Evolutionary conservation across 2,113 vertebrate species (phyloP).

Genomic region (Percopsis transmontana): DNA sequence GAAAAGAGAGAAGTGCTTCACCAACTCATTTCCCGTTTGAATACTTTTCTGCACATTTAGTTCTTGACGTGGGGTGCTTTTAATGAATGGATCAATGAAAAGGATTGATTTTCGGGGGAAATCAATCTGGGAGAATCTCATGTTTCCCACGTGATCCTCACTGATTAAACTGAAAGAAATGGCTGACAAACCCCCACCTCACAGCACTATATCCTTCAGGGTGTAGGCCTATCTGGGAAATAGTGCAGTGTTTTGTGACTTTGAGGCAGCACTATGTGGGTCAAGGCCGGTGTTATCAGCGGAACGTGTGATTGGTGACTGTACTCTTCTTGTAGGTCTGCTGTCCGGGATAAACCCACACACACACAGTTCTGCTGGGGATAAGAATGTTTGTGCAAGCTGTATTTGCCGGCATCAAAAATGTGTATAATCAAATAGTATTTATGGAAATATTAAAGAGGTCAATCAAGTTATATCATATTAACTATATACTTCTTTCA

Average conservation of each 20-base stretch:
- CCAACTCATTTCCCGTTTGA: neutral
- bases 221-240: neutral
- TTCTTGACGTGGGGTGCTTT: neutral
- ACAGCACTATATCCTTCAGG: neutral
- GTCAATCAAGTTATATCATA: no score
- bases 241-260: neutral
- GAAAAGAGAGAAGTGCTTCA: neutral
- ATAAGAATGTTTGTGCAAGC: neutral
- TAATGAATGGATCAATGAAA: constrained; percentile 7
- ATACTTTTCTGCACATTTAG: neutral
- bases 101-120: neutral
- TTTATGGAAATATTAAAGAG: no score
- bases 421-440: neutral
- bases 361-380: neutral
- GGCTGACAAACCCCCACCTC: neutral
- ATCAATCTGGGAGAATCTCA: neutral
- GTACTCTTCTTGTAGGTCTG: neutral
- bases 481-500: no score
- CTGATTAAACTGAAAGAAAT: neutral
- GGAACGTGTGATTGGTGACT: constrained; percentile 3
- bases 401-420: neutral
- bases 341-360: neutral
- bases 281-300: constrained; percentile 12
- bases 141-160: neutral
- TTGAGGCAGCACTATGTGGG: constrained; percentile 1